These are phyloP conservation scores for Isoperla grammatica DNA, from an alignment of 2,888 invertebrate species.

Conservation along the genomic window DNA sequence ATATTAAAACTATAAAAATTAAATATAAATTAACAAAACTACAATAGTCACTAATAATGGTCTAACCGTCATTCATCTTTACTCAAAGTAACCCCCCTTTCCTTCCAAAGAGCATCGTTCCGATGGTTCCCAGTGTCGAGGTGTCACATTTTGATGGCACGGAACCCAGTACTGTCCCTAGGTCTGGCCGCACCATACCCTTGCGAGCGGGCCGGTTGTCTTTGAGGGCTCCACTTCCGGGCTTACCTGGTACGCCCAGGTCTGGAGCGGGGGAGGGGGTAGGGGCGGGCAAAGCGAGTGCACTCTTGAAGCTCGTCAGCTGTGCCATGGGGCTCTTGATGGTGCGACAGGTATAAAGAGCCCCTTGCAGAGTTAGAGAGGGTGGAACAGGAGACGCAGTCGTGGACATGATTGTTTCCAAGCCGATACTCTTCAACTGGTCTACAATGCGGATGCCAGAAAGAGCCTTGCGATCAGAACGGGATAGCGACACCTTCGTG, in stretches of 20 bases:
- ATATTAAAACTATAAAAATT: constrained; percentile 1
- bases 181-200: constrained; percentile 37
- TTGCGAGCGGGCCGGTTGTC: constrained; percentile 42
- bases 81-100: constrained; percentile 73
- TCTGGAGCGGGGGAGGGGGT: constrained; percentile 33
- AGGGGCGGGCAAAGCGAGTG: constrained; percentile 40
- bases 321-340: constrained; percentile 76
- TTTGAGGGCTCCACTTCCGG: constrained; percentile 31
- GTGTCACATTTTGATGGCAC: constrained; percentile 32
- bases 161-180: constrained; percentile 38
- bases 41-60: constrained; percentile 10
- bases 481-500: constrained; percentile 41
- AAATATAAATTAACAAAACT: constrained; percentile 10
- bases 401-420: constrained; percentile 60
- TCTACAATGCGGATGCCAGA: constrained; percentile 55
- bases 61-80: too few species aligned
- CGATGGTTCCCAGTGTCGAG: constrained; percentile 61
- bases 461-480: constrained; percentile 43
- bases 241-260: constrained; percentile 54
- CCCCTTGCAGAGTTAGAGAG: constrained; percentile 57
- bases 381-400: constrained; percentile 53
- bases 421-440: constrained; percentile 61
- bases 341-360: constrained; percentile 54
- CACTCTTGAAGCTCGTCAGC: constrained; percentile 62
- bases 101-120: constrained; percentile 73